These are phyloP conservation scores for Corydoras maculifer DNA, from an alignment of 2,113 vertebrate species.

Conservation along the genomic window DNA sequence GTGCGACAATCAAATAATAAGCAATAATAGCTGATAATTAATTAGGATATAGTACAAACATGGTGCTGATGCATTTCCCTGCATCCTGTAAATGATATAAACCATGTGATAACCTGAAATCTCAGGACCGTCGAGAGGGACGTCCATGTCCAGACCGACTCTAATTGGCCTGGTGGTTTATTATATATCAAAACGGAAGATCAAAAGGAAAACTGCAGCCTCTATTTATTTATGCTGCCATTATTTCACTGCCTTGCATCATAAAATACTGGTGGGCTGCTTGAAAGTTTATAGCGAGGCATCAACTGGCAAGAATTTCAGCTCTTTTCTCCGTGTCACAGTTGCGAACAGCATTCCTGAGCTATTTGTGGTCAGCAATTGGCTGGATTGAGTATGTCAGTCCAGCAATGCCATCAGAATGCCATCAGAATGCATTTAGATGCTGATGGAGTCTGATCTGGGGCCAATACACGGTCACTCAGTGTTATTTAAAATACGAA, in stretches of 20 bases:
- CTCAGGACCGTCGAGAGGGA: too few relatives aligned
- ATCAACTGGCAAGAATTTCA: constrained; percentile 37
- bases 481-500: too few relatives aligned
- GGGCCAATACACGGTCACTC: constrained; percentile 30
- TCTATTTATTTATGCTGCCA: not conserved
- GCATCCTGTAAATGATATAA: too few relatives aligned
- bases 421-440: constrained; percentile 60
- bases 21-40: too few relatives aligned
- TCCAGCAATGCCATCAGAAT: constrained; percentile 63
- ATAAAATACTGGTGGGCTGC: constrained; percentile 52
- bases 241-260: constrained; percentile 70
- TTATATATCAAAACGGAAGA: constrained; percentile 14
- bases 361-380: constrained; percentile 81
- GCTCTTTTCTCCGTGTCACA: constrained; percentile 53
- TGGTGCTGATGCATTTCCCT: too few relatives aligned
- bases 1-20: too few relatives aligned
- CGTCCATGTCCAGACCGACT: not conserved
- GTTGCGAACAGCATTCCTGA: constrained; percentile 74
- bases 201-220: not conserved
- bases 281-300: constrained; percentile 37
- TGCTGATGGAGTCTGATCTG: constrained; percentile 68
- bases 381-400: constrained; percentile 77
- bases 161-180: constrained; percentile 1
- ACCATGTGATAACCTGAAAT: too few relatives aligned
- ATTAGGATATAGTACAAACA: too few relatives aligned